Evolutionary conservation across 2,797 vertebrate genomes (phyloP), one percentile per base, ranked within the genome.

Genomic region (Merluccius polli): DNA sequence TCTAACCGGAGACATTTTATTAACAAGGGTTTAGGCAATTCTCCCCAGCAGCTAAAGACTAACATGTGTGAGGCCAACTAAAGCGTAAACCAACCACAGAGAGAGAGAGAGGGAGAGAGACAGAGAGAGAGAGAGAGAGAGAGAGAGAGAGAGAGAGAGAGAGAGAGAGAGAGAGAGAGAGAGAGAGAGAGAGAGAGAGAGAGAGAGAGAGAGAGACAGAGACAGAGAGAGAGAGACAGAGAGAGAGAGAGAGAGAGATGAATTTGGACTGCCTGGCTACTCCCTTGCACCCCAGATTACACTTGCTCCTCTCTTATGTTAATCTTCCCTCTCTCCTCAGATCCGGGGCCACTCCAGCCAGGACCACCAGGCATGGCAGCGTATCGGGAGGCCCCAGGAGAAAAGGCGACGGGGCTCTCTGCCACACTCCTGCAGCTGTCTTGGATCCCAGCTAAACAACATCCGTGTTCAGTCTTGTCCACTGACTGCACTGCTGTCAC

Each of bases 391-490:
- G 76, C 83, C 86, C 86, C 84, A 44, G 86, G 86, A 91, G 87
- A 81, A 82, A 74, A 86, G 84, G 59, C 59, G 24, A 65, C 59
- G 8, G 24, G 65, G 27, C 67, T 69, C 67, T 31, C 67, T 69
- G 91, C 89, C 91, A 91, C 89, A 77, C 79, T 80, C 86, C 88
- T 84, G 86, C 91, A 91, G 89, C 90, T 92, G 91, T 87, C 82
- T 85, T 81, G 82, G 83, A 84, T 87, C 77, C 84, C 76, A 16
- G 32, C 73, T 68, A 32, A 18, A 69, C 67, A 18, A 21, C 29
- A 32, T 31, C 27, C 67, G 2, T 32, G 67, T 32, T 32, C 67
- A 32, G 29, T 21, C 67, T 69, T 32, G 67, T 32, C 30, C 59
- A 27, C 59, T 65, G 2, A 11, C 44, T 48, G 12, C 44, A 13